Evolutionary conservation across 37 sponge, comb jelly and placozoan genomes (phyloP).

Genomic region (Hexactinellida sp.): DNA sequence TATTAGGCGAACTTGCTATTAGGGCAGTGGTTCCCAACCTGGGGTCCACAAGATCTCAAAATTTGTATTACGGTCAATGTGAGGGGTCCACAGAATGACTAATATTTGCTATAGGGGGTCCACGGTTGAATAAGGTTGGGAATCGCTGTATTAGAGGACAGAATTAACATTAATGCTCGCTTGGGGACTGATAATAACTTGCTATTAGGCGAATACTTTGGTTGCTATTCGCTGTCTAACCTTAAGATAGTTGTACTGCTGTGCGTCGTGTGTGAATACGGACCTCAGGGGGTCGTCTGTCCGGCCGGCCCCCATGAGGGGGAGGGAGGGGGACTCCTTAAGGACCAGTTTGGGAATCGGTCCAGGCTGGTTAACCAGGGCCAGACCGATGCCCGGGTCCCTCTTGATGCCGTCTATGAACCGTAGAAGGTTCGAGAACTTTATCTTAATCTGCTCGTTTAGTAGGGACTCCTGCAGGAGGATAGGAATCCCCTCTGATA

Average conservation of each 20-base stretch:
- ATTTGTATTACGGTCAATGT: too few species aligned
- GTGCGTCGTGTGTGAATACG: not conserved
- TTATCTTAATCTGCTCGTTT: not conserved
- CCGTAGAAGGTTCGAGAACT: not conserved
- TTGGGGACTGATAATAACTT: too few species aligned
- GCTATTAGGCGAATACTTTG: too few species aligned
- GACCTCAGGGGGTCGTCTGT: not conserved
- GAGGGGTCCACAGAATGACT: too few species aligned
- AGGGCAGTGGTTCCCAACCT: too few species aligned
- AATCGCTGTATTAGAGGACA: too few species aligned
- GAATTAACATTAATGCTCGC: too few species aligned
- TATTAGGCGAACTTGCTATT: too few species aligned
- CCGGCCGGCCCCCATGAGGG: not conserved
- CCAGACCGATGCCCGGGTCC: not conserved
- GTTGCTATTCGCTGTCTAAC: not conserved
- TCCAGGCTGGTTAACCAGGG: not conserved
- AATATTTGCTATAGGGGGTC: too few species aligned
- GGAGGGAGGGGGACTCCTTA: constrained; percentile 8
- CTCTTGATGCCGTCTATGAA: not conserved
- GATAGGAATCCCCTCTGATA: not conserved
- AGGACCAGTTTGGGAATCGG: not conserved
- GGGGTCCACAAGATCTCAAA: too few species aligned
- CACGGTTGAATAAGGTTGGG: too few species aligned
- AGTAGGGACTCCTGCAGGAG: not conserved
- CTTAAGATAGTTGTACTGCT: constrained; percentile 5